Conservation (phyloP, 2,113 vertebrate genomes). For the Dinomys branickii region DNA sequence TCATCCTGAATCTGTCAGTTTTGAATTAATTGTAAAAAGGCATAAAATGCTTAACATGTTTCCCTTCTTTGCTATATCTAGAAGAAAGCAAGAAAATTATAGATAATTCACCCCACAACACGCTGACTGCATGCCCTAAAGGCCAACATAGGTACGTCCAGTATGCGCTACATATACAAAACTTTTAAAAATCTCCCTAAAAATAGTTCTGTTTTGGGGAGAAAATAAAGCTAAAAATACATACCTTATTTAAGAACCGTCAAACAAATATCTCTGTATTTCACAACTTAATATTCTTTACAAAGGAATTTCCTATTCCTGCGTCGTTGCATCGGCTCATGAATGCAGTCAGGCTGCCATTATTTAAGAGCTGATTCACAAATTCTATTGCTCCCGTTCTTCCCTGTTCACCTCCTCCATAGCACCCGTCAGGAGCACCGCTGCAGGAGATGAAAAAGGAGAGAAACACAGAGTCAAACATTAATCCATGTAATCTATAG, state of each 20-base stretch:
- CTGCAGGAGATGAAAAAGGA: background rate
- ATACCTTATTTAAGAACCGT: slow-evolving; percentile 1
- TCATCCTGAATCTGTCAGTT: slow-evolving; percentile 3
- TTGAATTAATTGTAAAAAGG: slow-evolving; percentile 50
- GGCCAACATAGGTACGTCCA: slow-evolving; percentile 20
- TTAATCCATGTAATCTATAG: background rate
- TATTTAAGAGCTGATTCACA: slow-evolving; percentile 18
- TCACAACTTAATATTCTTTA: slow-evolving; percentile 27
- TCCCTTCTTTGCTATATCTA: slow-evolving; percentile 4
- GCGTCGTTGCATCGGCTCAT: background rate
- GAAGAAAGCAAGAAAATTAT: background rate
- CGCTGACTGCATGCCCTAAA: background rate
- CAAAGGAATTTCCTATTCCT: background rate
- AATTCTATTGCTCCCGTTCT: background rate
- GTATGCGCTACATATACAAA: background rate
- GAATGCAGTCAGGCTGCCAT: background rate
- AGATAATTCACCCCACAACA: background rate
- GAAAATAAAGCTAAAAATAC: slow-evolving; percentile 30
- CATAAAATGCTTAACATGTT: background rate
- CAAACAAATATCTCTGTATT: slow-evolving; percentile 29
- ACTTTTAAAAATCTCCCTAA: background rate
- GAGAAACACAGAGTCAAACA: background rate
- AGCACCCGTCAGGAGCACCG: background rate
- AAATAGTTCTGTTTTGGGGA: slow-evolving; percentile 8
- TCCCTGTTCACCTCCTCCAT: background rate